Evolutionary conservation across 2,113 vertebrate species (phyloP), one percentile per base, ranked within the genome.

Genomic region (Strix uralensis): DNA sequence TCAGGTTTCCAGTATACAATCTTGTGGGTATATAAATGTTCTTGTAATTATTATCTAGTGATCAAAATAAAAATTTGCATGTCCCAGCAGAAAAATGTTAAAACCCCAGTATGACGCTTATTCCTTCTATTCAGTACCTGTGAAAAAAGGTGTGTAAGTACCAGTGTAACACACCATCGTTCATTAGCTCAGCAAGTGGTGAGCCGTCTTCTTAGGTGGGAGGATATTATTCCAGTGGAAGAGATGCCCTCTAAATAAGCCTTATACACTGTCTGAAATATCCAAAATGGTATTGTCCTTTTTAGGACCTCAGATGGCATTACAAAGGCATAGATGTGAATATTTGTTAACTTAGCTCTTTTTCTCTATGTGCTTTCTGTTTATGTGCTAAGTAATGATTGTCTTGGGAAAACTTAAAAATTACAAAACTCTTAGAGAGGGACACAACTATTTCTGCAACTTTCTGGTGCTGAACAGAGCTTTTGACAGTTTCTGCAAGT

Each of bases 161-260:
- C 23, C 26, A 32, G 5, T 21, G 3, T 66, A 44, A 26, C 0
- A 0, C 49, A 15, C 16, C 4, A 2, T 40, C 3, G 1, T 26
- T 81, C 22, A 22, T 86, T 27, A 62, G 38, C 42, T 87, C 10
- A 4, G 74, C 47, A 79, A 62, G 38, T 52, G 36, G 29, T 79
- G 32, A 69, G 32, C 32, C 29, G 22, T 8, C 3, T 67, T 29
- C n/a, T 79, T 21, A 30, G n/a, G 9, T 51, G 32, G 32, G 7
- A 66, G 12, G 14, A 25, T 79, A 4, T 51, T 52, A n/a, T 47
- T 86, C 8, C 42, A 78, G 30, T 11, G 13, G 36, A 46, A 65
- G 27, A 59, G 29, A 30, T 55, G 23, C 8, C 13, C 2, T 81
- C 23, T 65, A 54, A 65, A 62, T 81, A 77, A 83, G 30, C 25